Conservation (phyloP, 2,113 vertebrate genomes). For the Panthera uncia region DNA sequence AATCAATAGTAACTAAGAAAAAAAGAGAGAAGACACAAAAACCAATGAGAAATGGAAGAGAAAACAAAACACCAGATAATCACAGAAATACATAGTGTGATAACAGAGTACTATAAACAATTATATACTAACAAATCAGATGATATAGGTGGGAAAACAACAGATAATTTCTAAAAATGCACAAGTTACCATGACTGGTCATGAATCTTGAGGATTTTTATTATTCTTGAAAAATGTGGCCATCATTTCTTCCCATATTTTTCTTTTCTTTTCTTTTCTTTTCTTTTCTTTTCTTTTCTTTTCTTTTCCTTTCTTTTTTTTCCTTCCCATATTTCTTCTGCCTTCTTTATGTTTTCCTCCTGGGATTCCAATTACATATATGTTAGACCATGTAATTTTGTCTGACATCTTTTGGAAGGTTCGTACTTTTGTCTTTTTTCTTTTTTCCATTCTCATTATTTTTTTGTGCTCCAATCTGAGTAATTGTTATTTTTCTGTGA, state of each 20-base stretch:
- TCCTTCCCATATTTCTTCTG: neutral
- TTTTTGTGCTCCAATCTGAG: neutral
- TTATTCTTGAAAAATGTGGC: neutral
- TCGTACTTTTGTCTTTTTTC: neutral
- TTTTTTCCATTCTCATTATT: neutral
- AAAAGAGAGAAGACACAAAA: neutral
- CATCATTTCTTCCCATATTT: neutral
- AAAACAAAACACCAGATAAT: neutral
- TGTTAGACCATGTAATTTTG: neutral
- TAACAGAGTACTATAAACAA: neutral
- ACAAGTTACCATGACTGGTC: neutral
- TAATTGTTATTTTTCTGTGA: neutral
- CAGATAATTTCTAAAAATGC: neutral
- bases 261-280: no score
- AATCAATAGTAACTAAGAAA: neutral
- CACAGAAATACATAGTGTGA: neutral
- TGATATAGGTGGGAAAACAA: neutral
- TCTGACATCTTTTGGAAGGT: neutral
- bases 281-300: no score
- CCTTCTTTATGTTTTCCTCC: neutral
- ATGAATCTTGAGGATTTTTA: neutral
- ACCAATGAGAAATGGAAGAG: neutral
- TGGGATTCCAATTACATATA: neutral
- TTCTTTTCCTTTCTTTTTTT: neutral
- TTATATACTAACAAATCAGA: neutral